Evolutionary conservation across 2,888 invertebrate genomes (phyloP), one percentile per base, ranked within the genome.

Genomic region (Galerucella pusilla): DNA sequence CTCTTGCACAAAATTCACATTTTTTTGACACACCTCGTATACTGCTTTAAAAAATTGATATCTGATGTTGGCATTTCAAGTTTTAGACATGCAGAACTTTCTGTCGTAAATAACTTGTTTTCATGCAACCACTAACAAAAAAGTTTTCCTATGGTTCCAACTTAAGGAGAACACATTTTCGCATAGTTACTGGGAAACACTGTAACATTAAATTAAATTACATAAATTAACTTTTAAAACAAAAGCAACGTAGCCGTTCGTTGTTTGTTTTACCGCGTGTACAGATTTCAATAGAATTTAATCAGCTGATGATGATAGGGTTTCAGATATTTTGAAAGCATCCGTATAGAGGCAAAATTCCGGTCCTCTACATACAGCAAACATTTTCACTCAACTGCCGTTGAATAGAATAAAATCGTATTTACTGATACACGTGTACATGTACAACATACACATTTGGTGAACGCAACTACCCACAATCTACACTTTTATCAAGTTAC

Each of bases 271-370:
- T 20, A 46, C 64, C 10, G 64, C 64, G 10, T 46, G 45, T 46
- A 46, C 46, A 12, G 46, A 65, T 65, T 65, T 65, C 64, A 65
- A 57, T 71, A 59, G 71, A 65, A 64, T 71, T 71, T 71, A 71
- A 71, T 71, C 71, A 71, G 57, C 65, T 71, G 64, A 71, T 65
- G 63, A 64, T 71, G 71, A 71, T 71, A 71, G 64, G 65, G 65
- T 54, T 65, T 71, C 65, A 57, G 71, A 71, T 71, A 71, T 65
- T 64, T 71, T 64, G 20, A 71, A 71, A 63, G 65, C 71, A 65
- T 6, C 46, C 20, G 64, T 11, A 20, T 20, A 7, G 64, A 20
- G 46, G 57, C 71, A 65, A 71, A 71, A 71, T 71, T 65, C 65
- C 71, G 54, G 59, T 20, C 20, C 20, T 52, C 20, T 52, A n/a